These are phyloP conservation scores for Scelioninae gen. 1 DNA, from an alignment of 2,888 invertebrate species.

Conservation along the genomic window DNA sequence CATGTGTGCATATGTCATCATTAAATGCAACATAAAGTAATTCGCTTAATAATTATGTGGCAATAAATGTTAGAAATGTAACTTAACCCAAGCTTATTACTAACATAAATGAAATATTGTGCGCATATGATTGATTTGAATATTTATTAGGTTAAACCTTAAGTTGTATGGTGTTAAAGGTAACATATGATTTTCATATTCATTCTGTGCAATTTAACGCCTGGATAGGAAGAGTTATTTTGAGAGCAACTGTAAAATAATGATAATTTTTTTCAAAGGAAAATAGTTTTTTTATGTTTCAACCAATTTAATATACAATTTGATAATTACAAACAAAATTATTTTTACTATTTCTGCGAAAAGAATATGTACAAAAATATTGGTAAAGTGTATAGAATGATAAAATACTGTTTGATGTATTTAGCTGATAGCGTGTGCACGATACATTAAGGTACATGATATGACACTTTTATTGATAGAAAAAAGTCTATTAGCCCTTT, in stretches of 20 bases:
- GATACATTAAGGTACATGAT: conserved; percentile 19
- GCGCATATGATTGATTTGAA: not conserved
- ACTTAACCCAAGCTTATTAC: conserved; percentile 49
- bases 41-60: conserved; percentile 48
- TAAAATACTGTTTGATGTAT: conserved; percentile 27
- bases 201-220: too few relatives aligned
- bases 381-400: conserved; percentile 12
- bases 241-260: too few relatives aligned
- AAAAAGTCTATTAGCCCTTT: conserved; percentile 40
- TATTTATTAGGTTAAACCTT: too few relatives aligned
- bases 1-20: conserved; percentile 68
- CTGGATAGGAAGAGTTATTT: too few relatives aligned
- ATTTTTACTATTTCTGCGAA: too few relatives aligned
- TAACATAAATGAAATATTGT: conserved; percentile 6
- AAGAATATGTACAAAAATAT: too few relatives aligned
- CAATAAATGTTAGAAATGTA: conserved; percentile 55
- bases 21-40: conserved; percentile 56
- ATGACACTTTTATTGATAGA: conserved; percentile 52
- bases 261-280: too few relatives aligned
- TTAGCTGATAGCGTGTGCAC: conserved; percentile 15
- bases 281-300: too few relatives aligned
- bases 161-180: too few relatives aligned
- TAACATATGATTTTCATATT: too few relatives aligned
- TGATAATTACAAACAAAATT: too few relatives aligned
- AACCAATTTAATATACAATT: too few relatives aligned